Conservation (phyloP, 2,113 vertebrate genomes). For the Quiscalus mexicanus region DNA sequence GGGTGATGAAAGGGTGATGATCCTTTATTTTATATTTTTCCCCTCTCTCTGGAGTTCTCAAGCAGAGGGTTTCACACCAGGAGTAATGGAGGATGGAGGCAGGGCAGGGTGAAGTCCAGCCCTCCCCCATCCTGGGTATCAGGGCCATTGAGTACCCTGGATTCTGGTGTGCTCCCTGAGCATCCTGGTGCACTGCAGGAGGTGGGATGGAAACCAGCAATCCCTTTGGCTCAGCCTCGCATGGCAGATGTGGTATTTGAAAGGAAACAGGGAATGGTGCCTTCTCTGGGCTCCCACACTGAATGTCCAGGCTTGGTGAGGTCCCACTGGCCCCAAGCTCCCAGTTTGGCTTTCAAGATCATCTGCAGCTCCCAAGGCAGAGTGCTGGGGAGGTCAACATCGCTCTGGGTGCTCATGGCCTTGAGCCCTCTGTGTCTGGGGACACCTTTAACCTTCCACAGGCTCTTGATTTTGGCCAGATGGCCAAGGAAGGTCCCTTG, state of each 20-base stretch:
- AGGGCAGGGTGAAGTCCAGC: neutral
- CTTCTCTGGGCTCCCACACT: neutral
- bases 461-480: neutral
- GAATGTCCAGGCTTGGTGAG: rapidly evolving
- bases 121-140: rapidly evolving
- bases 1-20: neutral
- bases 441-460: rapidly evolving
- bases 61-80: neutral
- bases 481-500: neutral
- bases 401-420: rapidly evolving
- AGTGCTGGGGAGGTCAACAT: rapidly evolving
- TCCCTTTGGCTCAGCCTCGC: neutral
- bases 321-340: rapidly evolving
- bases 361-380: neutral
- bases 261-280: neutral
- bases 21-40: neutral
- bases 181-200: neutral
- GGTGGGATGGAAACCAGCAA: neutral
- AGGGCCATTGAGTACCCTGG: neutral
- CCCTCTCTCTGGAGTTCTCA: neutral
- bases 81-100: rapidly evolving
- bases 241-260: rapidly evolving
- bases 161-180: neutral
- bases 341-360: neutral
- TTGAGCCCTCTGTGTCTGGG: neutral